Evolutionary conservation across 2,113 vertebrate species (phyloP).

Genomic region (Leucoraja erinaceus): DNA sequence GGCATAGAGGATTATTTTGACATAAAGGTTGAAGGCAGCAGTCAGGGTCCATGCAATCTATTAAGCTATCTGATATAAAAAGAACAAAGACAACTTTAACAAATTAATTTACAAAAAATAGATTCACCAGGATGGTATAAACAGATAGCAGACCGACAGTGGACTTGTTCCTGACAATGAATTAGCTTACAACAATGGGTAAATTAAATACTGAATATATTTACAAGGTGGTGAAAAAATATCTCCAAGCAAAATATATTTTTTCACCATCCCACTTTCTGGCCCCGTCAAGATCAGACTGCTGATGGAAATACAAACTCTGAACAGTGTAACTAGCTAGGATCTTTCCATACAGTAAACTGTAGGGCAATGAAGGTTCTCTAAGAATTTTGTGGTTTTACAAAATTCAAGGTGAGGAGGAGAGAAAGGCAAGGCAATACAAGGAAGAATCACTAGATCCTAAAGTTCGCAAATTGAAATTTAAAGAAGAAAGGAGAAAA

Average conservation of each 20-base stretch:
- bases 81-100: neutral
- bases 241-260: neutral
- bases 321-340: no score
- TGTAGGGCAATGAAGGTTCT: neutral
- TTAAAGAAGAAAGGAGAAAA: neutral
- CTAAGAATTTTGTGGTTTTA: neutral
- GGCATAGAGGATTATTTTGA: slow-evolving; percentile 76
- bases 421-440: neutral
- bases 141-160: neutral
- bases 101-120: neutral
- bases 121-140: neutral
- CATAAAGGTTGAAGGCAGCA: slow-evolving; percentile 90
- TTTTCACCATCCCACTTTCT: neutral
- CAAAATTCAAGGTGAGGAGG: neutral
- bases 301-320: neutral
- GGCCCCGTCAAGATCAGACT: neutral
- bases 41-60: slow-evolving; percentile 97
- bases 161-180: neutral
- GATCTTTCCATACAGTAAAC: no score
- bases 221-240: neutral
- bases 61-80: slow-evolving; percentile 73
- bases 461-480: neutral
- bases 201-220: neutral
- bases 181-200: neutral
- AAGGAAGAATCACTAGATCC: neutral